These are phyloP conservation scores for Sanderia malayensis DNA, from an alignment of 30 jellyfish, hydroid and myxozoan genomes.

Conservation along the genomic window DNA sequence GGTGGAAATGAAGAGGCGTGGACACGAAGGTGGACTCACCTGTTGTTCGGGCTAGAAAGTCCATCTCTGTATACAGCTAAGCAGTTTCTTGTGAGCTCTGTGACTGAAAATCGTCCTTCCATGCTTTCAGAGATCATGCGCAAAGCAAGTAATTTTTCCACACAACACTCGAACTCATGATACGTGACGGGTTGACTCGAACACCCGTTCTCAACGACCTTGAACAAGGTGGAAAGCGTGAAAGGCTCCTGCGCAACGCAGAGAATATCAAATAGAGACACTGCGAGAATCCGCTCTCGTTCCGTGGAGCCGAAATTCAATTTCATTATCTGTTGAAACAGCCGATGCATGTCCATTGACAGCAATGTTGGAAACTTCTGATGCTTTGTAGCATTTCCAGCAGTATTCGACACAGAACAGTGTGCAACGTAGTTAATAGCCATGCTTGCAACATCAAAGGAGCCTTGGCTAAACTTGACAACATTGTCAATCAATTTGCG, in stretches of 20 bases:
- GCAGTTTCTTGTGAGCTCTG: conserved; percentile 18
- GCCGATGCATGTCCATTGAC: conserved; percentile 13
- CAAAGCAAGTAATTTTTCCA: conserved; percentile 25
- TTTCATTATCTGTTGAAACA: conserved; percentile 23
- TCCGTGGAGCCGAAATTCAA: conserved; percentile 37
- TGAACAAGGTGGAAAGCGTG: conserved; percentile 39
- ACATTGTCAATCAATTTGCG: conserved; percentile 45
- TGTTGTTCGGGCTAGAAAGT: not conserved
- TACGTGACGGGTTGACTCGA: conserved; percentile 45
- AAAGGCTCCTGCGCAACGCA: conserved; percentile 27
- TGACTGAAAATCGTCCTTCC: conserved; percentile 31
- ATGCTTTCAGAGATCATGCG: conserved; percentile 37
- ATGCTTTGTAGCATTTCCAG: conserved; percentile 7
- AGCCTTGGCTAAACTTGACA: conserved; percentile 51
- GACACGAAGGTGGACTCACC: too few species aligned
- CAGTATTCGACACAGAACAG: too few species aligned
- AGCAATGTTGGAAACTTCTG: conserved; percentile 23
- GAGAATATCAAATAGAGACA: conserved; percentile 40
- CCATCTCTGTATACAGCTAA: conserved; percentile 17
- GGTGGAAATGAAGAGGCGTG: too few species aligned
- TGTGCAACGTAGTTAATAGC: conserved; percentile 36
- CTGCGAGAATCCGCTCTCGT: conserved; percentile 28
- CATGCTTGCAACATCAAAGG: conserved; percentile 49
- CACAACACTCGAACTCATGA: conserved; percentile 43
- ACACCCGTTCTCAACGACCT: conserved; percentile 39